phyloP scores from a whole-genome alignment of 35 echinoderm and acorn worm genomes.

The Nesometra sesokonis region DNA sequence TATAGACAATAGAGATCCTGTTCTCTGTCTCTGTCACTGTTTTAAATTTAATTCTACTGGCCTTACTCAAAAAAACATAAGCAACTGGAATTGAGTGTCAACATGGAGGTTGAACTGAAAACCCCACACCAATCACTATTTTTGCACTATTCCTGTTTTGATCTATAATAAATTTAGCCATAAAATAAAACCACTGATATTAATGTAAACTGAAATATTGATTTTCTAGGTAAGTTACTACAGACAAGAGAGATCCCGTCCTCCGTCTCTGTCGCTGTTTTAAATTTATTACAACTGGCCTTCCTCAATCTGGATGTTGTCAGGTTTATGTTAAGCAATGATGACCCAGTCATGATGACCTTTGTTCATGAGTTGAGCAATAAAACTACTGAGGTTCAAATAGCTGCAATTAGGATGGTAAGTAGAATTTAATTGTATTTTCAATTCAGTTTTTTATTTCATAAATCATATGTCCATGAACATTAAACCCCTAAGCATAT shows the following conservation, averaged over 20 bases:
- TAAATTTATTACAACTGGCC: conserved; percentile 63
- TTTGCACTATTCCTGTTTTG: too few relatives aligned
- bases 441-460: too few relatives aligned
- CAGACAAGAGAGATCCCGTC: conserved; percentile 44
- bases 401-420: conserved; percentile 69
- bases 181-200: too few relatives aligned
- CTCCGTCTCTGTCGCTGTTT: conserved; percentile 35
- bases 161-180: too few relatives aligned
- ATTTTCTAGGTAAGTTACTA: conserved; percentile 59
- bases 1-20: conserved; percentile 46
- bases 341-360: conserved; percentile 83
- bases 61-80: conserved; percentile 44
- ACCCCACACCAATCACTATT: too few relatives aligned
- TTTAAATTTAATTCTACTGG: conserved; percentile 58
- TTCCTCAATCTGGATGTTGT: conserved; percentile 75
- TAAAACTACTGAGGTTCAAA: conserved; percentile 58
- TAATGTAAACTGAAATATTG: too few relatives aligned
- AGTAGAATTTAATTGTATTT: background rate
- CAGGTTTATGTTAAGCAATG: conserved; percentile 44
- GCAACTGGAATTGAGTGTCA: too few relatives aligned
- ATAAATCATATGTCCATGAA: too few relatives aligned
- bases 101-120: too few relatives aligned
- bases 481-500: too few relatives aligned
- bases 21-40: conserved; percentile 38
- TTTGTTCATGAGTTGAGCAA: conserved; percentile 60